Percentiles rank a stretch among this genome's conserved stretches.
Evolutionary conservation across 2,797 vertebrate species (phyloP).

Genomic region (Cyclopterus lumpus): DNA sequence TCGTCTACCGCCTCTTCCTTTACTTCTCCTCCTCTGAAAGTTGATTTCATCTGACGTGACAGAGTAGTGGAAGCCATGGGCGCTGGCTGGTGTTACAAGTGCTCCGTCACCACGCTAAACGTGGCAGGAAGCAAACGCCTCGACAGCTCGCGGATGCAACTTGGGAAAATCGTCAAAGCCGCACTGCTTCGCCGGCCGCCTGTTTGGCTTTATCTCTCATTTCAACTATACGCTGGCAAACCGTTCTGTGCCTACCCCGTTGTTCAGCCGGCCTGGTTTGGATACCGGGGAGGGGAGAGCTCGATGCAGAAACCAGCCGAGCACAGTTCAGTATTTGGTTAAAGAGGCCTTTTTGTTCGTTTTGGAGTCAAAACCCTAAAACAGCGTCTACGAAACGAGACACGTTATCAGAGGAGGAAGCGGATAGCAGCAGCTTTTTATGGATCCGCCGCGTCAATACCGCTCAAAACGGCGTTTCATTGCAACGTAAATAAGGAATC

Average conservation of each 20-base stretch:
- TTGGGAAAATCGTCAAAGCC: constrained; percentile 46
- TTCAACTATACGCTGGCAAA: constrained; percentile 56
- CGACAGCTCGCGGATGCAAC: constrained; percentile 66
- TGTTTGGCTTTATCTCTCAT: constrained; percentile 72
- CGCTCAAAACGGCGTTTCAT: constrained; percentile 52
- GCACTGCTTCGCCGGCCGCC: constrained; percentile 52
- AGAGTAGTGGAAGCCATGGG: constrained; percentile 65
- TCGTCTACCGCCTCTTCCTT: constrained; percentile 39
- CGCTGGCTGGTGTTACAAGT: constrained; percentile 73
- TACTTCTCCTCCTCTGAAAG: constrained; percentile 46
- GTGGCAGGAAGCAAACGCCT: constrained; percentile 54
- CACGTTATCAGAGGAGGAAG: constrained; percentile 20
- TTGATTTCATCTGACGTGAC: constrained; percentile 75
- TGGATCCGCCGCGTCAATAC: constrained; percentile 49
- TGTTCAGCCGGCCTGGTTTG: constrained; percentile 72
- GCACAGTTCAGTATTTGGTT: constrained; percentile 41
- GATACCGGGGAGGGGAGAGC: constrained; percentile 48
- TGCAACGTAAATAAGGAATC: constrained; percentile 61
- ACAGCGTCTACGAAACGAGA: constrained; percentile 23
- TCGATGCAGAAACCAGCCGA: constrained; percentile 37
- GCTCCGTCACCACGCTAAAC: constrained; percentile 67
- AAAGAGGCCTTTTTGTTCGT: constrained; percentile 39
- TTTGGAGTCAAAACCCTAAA: constrained; percentile 24
- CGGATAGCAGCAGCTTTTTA: constrained; percentile 31
- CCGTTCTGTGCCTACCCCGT: constrained; percentile 50